Percentiles rank a stretch among this genome's conserved stretches.
phyloP scores from a whole-genome alignment of 2,113 vertebrate genomes.

The Entomyzon cyanotis region DNA sequence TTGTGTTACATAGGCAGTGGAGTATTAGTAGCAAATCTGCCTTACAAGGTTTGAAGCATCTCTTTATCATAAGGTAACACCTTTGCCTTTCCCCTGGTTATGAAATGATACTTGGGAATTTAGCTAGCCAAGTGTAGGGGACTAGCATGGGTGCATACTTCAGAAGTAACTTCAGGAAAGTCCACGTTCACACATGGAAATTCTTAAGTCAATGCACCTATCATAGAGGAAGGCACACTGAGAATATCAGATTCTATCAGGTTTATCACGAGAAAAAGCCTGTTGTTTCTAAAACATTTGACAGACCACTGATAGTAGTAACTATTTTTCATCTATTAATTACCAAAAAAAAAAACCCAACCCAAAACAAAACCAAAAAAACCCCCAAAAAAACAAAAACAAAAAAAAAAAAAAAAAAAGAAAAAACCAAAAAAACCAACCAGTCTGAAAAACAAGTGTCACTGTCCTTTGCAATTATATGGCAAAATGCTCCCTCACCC shows the following conservation, averaged over 20 bases:
- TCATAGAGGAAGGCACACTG: not conserved
- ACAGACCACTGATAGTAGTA: not conserved
- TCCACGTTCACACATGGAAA: not conserved
- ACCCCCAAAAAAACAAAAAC: too few relatives aligned
- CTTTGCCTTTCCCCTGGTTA: not conserved
- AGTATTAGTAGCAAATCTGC: not conserved
- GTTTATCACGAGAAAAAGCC: not conserved
- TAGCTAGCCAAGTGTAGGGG: not conserved
- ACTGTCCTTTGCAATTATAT: not conserved
- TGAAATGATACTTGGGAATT: not conserved
- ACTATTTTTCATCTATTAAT: not conserved
- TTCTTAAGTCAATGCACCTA: not conserved
- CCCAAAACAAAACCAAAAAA: too few relatives aligned
- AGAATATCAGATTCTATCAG: not conserved
- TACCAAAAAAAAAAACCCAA: not conserved
- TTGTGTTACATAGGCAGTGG: not conserved
- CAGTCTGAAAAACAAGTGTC: not conserved
- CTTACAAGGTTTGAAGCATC: not conserved
- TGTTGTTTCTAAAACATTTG: not conserved
- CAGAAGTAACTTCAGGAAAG: not conserved
- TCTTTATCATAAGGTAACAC: not conserved
- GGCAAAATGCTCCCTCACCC: not conserved
- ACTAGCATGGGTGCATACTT: not conserved
- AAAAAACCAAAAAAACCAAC: too few relatives aligned
- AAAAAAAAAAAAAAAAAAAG: too few relatives aligned